Percentiles rank a stretch among this genome's conserved stretches.
Evolutionary conservation across 2,888 invertebrate species (phyloP).

Genomic region (Girardia tigrina): DNA sequence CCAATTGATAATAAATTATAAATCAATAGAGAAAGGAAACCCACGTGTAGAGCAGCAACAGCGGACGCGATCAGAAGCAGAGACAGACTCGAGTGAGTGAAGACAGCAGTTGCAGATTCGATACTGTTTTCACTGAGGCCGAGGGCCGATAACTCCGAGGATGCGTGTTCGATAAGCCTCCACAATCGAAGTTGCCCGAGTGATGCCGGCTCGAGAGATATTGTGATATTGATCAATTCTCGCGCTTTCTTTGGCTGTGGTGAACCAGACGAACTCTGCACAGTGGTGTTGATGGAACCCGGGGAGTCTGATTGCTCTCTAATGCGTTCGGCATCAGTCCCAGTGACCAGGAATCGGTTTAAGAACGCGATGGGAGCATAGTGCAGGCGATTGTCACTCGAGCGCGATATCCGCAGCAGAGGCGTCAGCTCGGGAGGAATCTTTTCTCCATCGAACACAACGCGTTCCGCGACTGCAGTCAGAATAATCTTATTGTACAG

Average conservation of each 20-base stretch:
- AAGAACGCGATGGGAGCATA: not conserved
- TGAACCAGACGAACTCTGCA: too few relatives aligned
- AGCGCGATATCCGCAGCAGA: not conserved
- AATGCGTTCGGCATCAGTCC: not conserved
- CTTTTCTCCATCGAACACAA: not conserved
- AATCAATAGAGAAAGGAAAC: too few relatives aligned
- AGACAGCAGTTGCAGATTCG: conserved; percentile 87
- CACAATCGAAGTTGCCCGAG: not conserved
- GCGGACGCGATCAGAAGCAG: conserved; percentile 73
- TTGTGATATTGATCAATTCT: too few relatives aligned
- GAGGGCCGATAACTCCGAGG: not conserved
- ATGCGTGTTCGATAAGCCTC: not conserved
- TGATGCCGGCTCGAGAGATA: not conserved
- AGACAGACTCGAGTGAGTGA: conserved; percentile 84
- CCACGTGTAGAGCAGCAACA: conserved; percentile 80
- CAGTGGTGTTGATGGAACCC: not conserved
- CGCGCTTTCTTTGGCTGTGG: too few relatives aligned
- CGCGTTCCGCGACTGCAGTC: not conserved
- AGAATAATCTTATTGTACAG: not conserved
- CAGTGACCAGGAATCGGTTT: not conserved
- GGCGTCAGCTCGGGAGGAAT: not conserved
- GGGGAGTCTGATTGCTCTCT: not conserved
- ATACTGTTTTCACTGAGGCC: conserved; percentile 72
- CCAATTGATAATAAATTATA: too few relatives aligned
- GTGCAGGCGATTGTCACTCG: not conserved